These are phyloP conservation scores for Sinocyclocheilus rhinocerous DNA, from an alignment of 2,113 vertebrate species.

Conservation along the genomic window DNA sequence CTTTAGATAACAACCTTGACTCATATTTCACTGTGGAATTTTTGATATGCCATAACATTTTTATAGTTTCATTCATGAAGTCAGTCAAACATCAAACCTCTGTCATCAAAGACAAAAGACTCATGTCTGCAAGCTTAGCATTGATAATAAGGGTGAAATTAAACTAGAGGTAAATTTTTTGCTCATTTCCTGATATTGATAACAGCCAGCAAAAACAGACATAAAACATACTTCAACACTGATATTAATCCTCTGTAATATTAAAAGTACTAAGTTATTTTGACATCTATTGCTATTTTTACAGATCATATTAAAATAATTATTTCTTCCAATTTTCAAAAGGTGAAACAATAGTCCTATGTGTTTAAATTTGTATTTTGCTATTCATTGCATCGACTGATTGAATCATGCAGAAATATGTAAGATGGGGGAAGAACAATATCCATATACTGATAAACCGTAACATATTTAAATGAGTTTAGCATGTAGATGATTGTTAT, in stretches of 20 bases:
- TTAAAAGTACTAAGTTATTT: not conserved
- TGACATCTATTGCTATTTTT: not conserved
- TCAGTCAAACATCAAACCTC: not conserved
- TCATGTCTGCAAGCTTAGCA: not conserved
- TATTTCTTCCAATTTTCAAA: not conserved
- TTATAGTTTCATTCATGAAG: not conserved
- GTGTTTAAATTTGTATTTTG: not conserved
- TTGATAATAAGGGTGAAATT: not conserved
- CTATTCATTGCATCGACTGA: too few relatives aligned
- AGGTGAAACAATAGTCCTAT: slow-evolving; percentile 39
- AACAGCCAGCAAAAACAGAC: not conserved
- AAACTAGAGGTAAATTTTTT: not conserved
- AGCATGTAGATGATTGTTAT: too few relatives aligned
- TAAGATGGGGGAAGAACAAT: too few relatives aligned
- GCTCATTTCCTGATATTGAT: not conserved
- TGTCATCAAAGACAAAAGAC: not conserved
- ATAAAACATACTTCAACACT: slow-evolving; percentile 69
- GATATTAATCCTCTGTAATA: slow-evolving; percentile 78
- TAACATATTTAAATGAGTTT: too few relatives aligned
- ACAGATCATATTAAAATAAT: not conserved
- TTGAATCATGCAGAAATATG: too few relatives aligned
- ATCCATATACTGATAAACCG: too few relatives aligned
- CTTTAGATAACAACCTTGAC: not conserved
- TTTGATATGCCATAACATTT: not conserved
- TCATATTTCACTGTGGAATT: not conserved